phyloP scores from a whole-genome alignment of 2,888 invertebrate species.

The Heterodera filipjevi region DNA sequence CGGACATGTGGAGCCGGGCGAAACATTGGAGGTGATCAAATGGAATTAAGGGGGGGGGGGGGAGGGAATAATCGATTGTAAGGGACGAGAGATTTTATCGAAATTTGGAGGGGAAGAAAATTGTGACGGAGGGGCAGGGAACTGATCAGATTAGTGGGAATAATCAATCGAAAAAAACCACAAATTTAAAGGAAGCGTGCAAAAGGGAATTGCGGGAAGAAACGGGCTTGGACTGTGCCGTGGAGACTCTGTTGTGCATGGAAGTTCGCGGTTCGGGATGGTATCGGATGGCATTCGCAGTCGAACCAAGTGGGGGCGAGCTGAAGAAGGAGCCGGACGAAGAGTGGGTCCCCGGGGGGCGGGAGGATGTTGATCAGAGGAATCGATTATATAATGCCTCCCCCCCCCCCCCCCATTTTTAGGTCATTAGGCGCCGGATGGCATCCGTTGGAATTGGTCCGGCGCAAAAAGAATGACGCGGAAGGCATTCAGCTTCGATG shows the following conservation, averaged over 20 bases:
- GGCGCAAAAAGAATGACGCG: constrained; percentile 40
- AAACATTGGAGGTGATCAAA: constrained; percentile 75
- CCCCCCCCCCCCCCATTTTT: neutral
- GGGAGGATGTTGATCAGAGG: neutral
- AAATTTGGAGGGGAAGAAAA: neutral
- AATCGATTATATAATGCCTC: no score
- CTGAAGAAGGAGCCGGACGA: constrained; percentile 90
- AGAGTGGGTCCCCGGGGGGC: constrained; percentile 69
- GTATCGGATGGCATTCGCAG: constrained; percentile 88
- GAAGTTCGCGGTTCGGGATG: constrained; percentile 88
- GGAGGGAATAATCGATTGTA: neutral
- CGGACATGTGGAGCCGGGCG: constrained; percentile 88
- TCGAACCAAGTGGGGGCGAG: constrained; percentile 80
- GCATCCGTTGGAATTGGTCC: constrained; percentile 50
- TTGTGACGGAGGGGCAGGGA: no score
- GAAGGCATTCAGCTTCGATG: constrained; percentile 49
- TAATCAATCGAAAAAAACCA: no score
- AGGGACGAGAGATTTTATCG: constrained; percentile 59
- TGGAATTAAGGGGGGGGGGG: neutral
- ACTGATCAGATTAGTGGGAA: no score
- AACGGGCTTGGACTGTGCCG: constrained; percentile 84
- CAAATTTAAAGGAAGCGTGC: constrained; percentile 79
- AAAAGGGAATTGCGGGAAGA: constrained; percentile 92
- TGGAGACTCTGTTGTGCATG: constrained; percentile 72
- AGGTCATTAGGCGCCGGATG: constrained; percentile 73